A percentile compares a stretch with the other conserved stretches of the same genome.
Conservation (phyloP, 2,888 invertebrate genomes). For the Troglohyphantes excavatus region DNA sequence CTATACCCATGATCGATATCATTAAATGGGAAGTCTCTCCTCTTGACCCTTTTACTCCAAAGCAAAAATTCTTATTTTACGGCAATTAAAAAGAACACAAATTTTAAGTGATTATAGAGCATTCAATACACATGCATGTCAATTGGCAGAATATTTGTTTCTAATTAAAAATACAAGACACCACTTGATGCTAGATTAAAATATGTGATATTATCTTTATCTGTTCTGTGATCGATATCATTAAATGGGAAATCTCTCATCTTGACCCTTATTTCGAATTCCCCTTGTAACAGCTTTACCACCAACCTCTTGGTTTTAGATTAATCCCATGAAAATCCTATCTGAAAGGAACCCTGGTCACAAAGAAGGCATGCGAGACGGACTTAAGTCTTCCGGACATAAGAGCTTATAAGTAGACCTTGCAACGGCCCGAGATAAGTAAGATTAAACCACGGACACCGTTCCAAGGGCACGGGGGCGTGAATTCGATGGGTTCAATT, state of each 20-base stretch:
- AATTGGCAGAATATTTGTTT: too few species aligned
- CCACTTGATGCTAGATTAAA: too few species aligned
- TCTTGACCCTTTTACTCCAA: too few species aligned
- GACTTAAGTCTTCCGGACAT: constrained; percentile 55
- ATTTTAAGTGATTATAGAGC: too few species aligned
- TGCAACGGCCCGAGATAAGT: constrained; percentile 41
- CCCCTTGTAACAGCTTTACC: constrained; percentile 55
- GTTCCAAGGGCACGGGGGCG: neutral
- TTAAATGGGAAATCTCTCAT: neutral
- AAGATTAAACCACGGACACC: constrained; percentile 48
- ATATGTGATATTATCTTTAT: too few species aligned
- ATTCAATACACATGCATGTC: too few species aligned
- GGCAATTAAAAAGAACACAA: too few species aligned
- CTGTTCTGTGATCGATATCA: neutral
- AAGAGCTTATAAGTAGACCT: constrained; percentile 49
- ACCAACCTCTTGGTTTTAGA: constrained; percentile 40
- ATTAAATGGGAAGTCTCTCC: too few species aligned
- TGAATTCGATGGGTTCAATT: neutral
- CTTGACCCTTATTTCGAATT: constrained; percentile 15
- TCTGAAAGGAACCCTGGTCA: constrained; percentile 53
- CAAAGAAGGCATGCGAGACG: constrained; percentile 47
- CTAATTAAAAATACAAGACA: too few species aligned
- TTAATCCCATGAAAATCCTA: constrained; percentile 66
- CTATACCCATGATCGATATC: too few species aligned
- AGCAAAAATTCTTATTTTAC: too few species aligned